These are phyloP conservation scores for Pavo muticus DNA, from an alignment of 2,113 vertebrate species.

Conservation along the genomic window DNA sequence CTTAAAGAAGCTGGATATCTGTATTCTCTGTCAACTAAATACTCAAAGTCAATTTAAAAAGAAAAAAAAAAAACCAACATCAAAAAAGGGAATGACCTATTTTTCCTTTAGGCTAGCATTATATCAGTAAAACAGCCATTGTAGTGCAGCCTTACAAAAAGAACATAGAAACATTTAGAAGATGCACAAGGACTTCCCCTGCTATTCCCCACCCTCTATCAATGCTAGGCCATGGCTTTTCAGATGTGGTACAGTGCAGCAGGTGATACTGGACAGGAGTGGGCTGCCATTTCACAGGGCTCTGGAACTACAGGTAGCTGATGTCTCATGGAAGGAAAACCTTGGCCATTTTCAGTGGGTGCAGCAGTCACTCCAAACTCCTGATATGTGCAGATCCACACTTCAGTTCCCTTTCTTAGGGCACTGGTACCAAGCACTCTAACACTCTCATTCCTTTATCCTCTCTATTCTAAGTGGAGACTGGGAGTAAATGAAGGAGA, in stretches of 20 bases:
- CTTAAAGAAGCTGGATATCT: background rate
- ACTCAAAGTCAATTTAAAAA: background rate
- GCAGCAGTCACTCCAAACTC: background rate
- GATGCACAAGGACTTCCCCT: background rate
- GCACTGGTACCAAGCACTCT: background rate
- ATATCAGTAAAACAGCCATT: background rate
- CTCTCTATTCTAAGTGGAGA: background rate
- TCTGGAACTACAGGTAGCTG: background rate
- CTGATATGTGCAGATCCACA: background rate
- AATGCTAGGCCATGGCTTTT: background rate
- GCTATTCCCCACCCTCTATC: background rate
- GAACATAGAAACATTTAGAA: background rate
- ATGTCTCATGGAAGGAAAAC: background rate
- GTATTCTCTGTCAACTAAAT: background rate
- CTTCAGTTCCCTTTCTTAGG: background rate
- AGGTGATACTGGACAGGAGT: background rate
- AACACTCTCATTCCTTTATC: background rate
- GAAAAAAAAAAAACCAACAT: background rate
- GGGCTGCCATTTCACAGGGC: fast-evolving
- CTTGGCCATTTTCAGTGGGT: background rate
- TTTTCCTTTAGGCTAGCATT: background rate
- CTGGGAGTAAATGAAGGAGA: background rate
- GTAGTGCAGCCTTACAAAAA: background rate
- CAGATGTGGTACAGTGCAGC: background rate
- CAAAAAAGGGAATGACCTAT: background rate